Base-by-base conservation (phyloP, 2,888 invertebrate species). In the Cryptus viduatorius region DNA sequence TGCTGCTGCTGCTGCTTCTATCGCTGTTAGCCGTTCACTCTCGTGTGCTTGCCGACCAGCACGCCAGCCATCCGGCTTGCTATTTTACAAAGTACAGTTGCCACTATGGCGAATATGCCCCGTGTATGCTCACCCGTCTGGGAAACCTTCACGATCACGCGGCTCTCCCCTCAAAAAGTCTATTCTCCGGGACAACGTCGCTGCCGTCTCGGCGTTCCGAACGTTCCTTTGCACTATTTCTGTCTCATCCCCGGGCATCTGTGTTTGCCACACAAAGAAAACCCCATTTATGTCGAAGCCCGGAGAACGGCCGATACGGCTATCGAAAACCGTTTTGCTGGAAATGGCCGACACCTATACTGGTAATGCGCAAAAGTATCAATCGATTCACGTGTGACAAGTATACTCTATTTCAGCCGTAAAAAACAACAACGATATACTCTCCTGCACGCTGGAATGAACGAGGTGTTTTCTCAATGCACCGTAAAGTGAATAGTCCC, bases 51-150 rank as follows among this genome's bases (percentile, higher is more conserved):
- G 53, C 69, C 31, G 65, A 67, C 83, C 76, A 48, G 72, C 75
- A 77, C 69, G 71, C 50, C 61, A 81, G 68, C 75, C 56, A 61
- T 68, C 46, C 59, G 10, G 42, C 19, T 79, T 64, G 79, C 85
- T 73, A 82, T 85, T 85, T 84, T 78, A 81, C 78, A 81, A 78
- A 84, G 84, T 83, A 83, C 80, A 80, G 64, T 85, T 79, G 79
- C 78, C 71, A 72, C 79, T 71, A 53, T 77, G 69, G 65, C 69
- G 59, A 37, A 78, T 81, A 73, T 75, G 78, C 56, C 68, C 5
- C 78, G 31, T 71, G 65, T 68, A 72, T 56, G 77, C 65, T 64
- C 86, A 69, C 44, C 65, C 53, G 69, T 78, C 46, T 56, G 86
- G 29, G 64, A 77, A 77, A 65, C 64, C 81, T 73, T 81, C 69